Evolutionary conservation across 2,113 vertebrate genomes (phyloP).

Genomic region (Pygoscelis antarcticus): DNA sequence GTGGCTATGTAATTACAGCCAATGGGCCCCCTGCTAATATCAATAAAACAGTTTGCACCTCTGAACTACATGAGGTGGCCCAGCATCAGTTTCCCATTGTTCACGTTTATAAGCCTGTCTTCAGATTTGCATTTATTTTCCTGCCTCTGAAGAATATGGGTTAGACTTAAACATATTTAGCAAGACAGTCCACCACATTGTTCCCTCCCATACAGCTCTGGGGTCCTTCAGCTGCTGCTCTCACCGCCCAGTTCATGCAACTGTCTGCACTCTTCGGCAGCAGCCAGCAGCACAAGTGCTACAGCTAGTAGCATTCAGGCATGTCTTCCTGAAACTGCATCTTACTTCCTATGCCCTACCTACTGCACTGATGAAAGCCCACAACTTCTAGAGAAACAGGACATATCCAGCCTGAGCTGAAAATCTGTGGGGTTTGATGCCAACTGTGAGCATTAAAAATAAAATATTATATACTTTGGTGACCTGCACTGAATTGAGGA

Average conservation of each 20-base stretch:
- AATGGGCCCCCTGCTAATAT: not conserved
- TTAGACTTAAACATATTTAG: not conserved
- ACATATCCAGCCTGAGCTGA: not conserved
- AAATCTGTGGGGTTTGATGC: not conserved
- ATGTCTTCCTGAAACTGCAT: not conserved
- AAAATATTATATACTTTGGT: not conserved
- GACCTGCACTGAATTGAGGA: not conserved
- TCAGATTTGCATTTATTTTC: not conserved
- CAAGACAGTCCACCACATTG: not conserved
- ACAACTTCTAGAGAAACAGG: not conserved
- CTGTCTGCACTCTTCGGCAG: not conserved
- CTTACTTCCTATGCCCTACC: not conserved
- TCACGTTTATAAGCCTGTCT: not conserved
- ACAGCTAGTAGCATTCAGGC: not conserved
- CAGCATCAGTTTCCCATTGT: not conserved
- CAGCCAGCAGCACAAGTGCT: not conserved
- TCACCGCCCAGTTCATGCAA: not conserved
- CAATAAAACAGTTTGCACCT: not conserved
- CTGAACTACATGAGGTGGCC: not conserved
- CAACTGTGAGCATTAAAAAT: not conserved
- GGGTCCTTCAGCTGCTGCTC: not conserved
- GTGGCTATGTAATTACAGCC: not conserved
- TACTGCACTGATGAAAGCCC: not conserved
- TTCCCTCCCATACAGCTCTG: not conserved
- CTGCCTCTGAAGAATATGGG: not conserved